Base-by-base conservation (phyloP, 2,888 invertebrate genomes). In the Stegophylla sp. region DNA sequence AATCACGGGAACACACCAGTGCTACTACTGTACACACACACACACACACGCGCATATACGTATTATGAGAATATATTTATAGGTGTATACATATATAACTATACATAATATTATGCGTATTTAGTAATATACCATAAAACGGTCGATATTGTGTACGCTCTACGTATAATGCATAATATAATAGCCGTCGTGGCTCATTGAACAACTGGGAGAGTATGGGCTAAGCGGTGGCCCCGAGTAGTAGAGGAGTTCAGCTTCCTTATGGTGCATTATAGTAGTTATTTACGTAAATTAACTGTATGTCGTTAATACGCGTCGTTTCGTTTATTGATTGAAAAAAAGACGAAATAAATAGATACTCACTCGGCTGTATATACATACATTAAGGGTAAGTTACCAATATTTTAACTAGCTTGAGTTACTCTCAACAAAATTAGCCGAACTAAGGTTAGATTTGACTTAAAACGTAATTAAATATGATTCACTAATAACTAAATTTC, bases 301-400 rank as follows among this genome's bases (percentile, higher is more conserved):
- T 10, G 45, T 26, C 67, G 28, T 45, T 45, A 17, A 48, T 67
- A 67, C 17, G 64, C 67, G 67, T 67, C 67, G 10, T 48, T 67
- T 48, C 67, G 48, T 67, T 67, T 67, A 67, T 67, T 67, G 67
- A 67, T 67, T 67, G 10, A 67, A 48, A 28, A 15, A 51, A n/a
- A 51, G 17, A 23, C 13, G 23, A 12, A 45, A 10, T 23, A 9
- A 23, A 66, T 7, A 23, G 9, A 34, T 34, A 63, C n/a, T 20
- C 41, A 26, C 23, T 12, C 34, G 4, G 34, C 34, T 34, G 34
- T 34, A 7, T 34, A 34, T 5, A 34, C 34, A 34, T 7, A 34
- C 34, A 34, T 7, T n/a, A n/a, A n/a, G 34, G 7, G 34, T 34
- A 34, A 3, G 34, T 5, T 34, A 34, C 3, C 34, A 34, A 3